Conservation (phyloP, 1,140 invertebrate genomes). For the Zeugodacus cucurbitae region DNA sequence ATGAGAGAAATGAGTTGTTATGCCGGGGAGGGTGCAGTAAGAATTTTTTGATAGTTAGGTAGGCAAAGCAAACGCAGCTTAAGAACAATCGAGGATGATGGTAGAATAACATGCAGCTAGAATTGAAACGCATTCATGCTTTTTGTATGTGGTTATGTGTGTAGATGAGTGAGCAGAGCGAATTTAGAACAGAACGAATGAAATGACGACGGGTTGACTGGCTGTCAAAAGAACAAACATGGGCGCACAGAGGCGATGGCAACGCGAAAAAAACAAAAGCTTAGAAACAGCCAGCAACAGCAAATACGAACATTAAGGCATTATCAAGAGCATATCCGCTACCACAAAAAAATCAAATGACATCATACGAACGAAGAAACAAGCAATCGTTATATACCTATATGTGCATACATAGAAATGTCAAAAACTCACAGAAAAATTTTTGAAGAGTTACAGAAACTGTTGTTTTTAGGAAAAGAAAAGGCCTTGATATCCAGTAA, state of each 20-base stretch:
- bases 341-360: constrained; percentile 63
- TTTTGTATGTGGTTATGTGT: not conserved
- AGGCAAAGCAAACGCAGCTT: not conserved
- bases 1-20: constrained; percentile 17
- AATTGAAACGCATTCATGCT: not conserved
- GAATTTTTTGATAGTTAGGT: constrained; percentile 4
- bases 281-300: constrained; percentile 39
- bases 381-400: constrained; percentile 13
- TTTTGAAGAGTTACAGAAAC: not conserved
- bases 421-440: constrained; percentile 44
- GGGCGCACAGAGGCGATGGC: constrained; percentile 58
- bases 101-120: not conserved
- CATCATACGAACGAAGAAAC: constrained; percentile 47
- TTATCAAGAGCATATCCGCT: constrained; percentile 27
- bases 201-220: constrained; percentile 67
- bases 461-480: not conserved
- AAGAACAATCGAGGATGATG: not conserved
- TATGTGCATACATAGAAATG: too few species aligned
- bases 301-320: constrained; percentile 3
- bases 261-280: constrained; percentile 41
- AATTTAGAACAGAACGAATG: constrained; percentile 58
- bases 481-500: too few species aligned
- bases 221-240: constrained; percentile 66
- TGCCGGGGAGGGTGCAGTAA: not conserved
- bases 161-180: constrained; percentile 50